Percentiles rank a stretch among this genome's conserved stretches.
phyloP scores from a whole-genome alignment of 2,888 invertebrate species.

The Rhimphoctona megacephalus region DNA sequence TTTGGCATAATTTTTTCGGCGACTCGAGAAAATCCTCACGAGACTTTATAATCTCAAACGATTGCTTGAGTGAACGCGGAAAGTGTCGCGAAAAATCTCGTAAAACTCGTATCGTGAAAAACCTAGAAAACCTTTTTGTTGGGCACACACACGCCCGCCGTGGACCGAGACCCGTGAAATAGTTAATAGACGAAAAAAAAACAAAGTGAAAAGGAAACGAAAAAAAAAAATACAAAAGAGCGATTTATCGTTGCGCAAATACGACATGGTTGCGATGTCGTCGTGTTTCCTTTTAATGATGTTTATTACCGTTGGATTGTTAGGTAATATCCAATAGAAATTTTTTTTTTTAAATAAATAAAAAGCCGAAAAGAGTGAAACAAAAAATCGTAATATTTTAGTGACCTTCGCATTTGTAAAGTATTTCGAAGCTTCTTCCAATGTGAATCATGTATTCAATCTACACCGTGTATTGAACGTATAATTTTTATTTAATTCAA shows the following conservation, averaged over 20 bases:
- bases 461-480: no score
- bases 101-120: neutral
- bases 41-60: neutral
- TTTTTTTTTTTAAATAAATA: neutral
- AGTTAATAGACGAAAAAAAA: slow-evolving; percentile 81
- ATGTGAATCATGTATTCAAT: no score
- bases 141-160: slow-evolving; percentile 31
- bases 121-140: neutral
- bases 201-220: slow-evolving; percentile 45
- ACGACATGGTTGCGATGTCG: slow-evolving; percentile 81
- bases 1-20: slow-evolving; percentile 17
- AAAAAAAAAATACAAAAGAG: neutral
- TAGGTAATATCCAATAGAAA: slow-evolving; percentile 77
- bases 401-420: slow-evolving; percentile 65
- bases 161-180: slow-evolving; percentile 72
- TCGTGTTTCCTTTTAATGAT: slow-evolving; percentile 80
- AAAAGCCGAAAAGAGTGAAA: neutral
- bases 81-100: neutral
- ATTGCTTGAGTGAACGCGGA: neutral
- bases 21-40: neutral
- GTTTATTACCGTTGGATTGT: slow-evolving; percentile 81
- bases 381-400: slow-evolving; percentile 38
- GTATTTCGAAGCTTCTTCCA: no score
- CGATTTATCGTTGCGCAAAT: slow-evolving; percentile 78
- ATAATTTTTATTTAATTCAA: no score